Conservation (phyloP, 2,113 vertebrate genomes). For the Tor tambroides region DNA sequence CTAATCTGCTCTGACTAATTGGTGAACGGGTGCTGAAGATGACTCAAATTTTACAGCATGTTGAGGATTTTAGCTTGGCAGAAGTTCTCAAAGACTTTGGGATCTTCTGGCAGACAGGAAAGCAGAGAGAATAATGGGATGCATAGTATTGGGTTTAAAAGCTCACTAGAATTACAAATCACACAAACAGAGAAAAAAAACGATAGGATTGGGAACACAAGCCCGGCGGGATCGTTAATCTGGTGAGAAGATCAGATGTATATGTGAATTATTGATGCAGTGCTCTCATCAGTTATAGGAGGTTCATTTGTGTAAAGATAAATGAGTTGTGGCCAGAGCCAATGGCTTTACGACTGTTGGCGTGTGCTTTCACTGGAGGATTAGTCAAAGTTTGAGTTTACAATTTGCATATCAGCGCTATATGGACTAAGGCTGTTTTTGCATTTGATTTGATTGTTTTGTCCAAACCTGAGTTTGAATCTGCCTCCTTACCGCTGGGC, state of each 20-base stretch:
- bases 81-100: background rate
- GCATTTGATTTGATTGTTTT: background rate
- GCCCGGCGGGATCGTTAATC: conserved; percentile 65
- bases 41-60: background rate
- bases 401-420: background rate
- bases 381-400: background rate
- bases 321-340: conserved; percentile 45
- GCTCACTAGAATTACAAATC: background rate
- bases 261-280: conserved; percentile 76
- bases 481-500: background rate
- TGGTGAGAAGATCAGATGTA: conserved; percentile 75
- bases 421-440: background rate
- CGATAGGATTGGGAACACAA: conserved; percentile 31
- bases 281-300: conserved; percentile 29
- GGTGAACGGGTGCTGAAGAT: background rate
- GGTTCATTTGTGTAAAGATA: conserved; percentile 67
- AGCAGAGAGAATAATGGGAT: background rate
- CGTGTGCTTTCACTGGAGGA: background rate
- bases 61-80: background rate
- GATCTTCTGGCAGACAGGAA: background rate
- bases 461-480: background rate
- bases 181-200: background rate
- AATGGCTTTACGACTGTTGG: conserved; percentile 44
- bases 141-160: background rate
- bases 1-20: background rate